These are phyloP conservation scores for Melanotaenia trifasciata DNA, from an alignment of 2,797 vertebrate genomes.

Conservation along the genomic window DNA sequence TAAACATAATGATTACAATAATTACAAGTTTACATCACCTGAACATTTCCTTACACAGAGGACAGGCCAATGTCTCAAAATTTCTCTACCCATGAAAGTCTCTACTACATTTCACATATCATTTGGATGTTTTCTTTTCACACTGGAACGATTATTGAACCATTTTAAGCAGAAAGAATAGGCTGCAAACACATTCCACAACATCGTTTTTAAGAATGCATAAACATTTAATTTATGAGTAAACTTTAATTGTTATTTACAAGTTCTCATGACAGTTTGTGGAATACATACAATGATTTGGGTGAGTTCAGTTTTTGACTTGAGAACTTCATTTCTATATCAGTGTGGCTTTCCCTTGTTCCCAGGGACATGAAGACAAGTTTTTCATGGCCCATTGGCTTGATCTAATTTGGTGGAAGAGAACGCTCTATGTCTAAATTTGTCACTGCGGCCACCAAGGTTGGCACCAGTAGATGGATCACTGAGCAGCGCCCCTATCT, in stretches of 20 bases:
- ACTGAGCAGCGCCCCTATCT: constrained; percentile 73
- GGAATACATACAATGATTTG: background rate
- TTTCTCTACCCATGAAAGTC: too few relatives aligned
- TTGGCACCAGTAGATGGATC: constrained; percentile 74
- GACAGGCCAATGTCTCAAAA: too few relatives aligned
- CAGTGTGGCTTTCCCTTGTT: constrained; percentile 57
- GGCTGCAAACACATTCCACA: background rate
- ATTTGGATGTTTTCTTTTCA: background rate
- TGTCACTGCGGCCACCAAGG: constrained; percentile 76
- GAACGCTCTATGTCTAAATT: constrained; percentile 77
- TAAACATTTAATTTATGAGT: background rate
- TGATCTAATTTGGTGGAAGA: constrained; percentile 78
- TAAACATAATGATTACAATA: too few relatives aligned
- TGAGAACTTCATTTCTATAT: constrained; percentile 54
- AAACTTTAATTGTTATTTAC: too few relatives aligned
- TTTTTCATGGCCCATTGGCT: constrained; percentile 76
- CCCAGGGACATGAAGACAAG: constrained; percentile 69
- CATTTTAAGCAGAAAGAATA: background rate
- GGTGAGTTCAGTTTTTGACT: constrained; percentile 30
- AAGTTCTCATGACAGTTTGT: background rate
- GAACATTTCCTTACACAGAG: too few relatives aligned
- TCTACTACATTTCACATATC: too few relatives aligned
- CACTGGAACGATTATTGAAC: background rate
- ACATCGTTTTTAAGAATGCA: background rate
- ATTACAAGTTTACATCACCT: too few relatives aligned